Evolutionary conservation across 2,797 vertebrate species (phyloP), one percentile per base, ranked within the genome.

Genomic region (Microchirus variegatus): DNA sequence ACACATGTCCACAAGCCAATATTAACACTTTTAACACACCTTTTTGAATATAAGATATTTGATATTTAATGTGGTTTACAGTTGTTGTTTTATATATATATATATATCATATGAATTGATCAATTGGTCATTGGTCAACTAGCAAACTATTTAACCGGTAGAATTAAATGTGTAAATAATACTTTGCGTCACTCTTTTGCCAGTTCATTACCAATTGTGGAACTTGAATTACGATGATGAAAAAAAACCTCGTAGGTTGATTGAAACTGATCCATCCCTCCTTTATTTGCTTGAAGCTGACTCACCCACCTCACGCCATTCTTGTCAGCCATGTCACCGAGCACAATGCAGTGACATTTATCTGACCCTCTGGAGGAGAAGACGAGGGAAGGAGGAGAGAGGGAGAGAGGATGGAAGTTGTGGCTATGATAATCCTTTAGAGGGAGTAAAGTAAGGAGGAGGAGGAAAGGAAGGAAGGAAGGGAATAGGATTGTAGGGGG

Each of bases 321-420:
- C 78, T 73, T 81, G 70, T 83, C 70, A 53, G 60, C 64, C 56
- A 31, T 68, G 79, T 86, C 84, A 81, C 60, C 26, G 4, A 60
- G 46, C 56, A 89, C 85, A 89, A 86, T 81, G 15, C 63, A 3
- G 45, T 88, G 84, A 87, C 85, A 82, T 78, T 81, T 80, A 73
- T 54, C 63, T 86, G 83, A 86, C 87, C 82, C 77, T 53, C 26
- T 35, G 47, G 51, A 67, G 65, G 58, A 68, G 67, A 26, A 17
- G 62, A 62, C 19, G 57, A 59, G 47, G 46, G 49, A 18, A 26
- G 38, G 16, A 5, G 35, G 48, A 42, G 46, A 53, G 35, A 26
- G 1, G 45, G 57, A 49, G 57, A 66, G 31, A 47, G 53, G 58
- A 65, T 41, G 46, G 45, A 50, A 43, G 61, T 14, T 58, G 13